Evolutionary conservation across 2,888 invertebrate species (phyloP).

Genomic region (Nymphalis urticae): DNA sequence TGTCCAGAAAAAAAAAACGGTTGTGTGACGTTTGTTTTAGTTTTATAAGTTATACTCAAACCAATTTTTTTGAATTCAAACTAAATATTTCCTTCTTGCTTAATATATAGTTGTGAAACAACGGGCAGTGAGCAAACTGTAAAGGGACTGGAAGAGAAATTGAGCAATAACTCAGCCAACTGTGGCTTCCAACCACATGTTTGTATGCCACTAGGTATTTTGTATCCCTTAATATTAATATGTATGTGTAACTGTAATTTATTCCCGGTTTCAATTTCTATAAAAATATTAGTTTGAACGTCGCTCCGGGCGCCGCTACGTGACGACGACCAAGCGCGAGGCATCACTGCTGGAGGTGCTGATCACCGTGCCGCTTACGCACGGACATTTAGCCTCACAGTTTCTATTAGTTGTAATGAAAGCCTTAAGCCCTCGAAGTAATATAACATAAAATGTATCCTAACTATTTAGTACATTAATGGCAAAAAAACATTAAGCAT

Average conservation of each 20-base stretch:
- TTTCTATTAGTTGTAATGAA: neutral
- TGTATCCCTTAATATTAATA: constrained; percentile 27
- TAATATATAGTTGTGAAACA: neutral
- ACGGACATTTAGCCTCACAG: too few species aligned
- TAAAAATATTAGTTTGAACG: constrained; percentile 10
- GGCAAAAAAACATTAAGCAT: too few species aligned
- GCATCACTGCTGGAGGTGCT: neutral
- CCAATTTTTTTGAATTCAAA: neutral
- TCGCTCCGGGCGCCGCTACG: neutral
- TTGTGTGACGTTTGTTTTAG: too few species aligned
- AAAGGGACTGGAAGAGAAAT: neutral
- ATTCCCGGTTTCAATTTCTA: constrained; percentile 11
- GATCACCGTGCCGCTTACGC: neutral
- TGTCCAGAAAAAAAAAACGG: too few species aligned
- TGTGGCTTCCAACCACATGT: neutral
- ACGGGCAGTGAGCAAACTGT: neutral
- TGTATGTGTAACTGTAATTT: constrained; percentile 15
- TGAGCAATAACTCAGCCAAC: constrained; percentile 1
- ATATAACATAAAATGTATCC: too few species aligned
- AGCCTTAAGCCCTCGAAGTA: neutral
- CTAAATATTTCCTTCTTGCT: neutral
- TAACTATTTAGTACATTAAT: too few species aligned
- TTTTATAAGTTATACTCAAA: too few species aligned
- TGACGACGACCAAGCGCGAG: neutral
- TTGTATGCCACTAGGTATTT: constrained; percentile 14